Conservation (phyloP, 1,140 invertebrate species). For the Ooceraea biroi region DNA sequence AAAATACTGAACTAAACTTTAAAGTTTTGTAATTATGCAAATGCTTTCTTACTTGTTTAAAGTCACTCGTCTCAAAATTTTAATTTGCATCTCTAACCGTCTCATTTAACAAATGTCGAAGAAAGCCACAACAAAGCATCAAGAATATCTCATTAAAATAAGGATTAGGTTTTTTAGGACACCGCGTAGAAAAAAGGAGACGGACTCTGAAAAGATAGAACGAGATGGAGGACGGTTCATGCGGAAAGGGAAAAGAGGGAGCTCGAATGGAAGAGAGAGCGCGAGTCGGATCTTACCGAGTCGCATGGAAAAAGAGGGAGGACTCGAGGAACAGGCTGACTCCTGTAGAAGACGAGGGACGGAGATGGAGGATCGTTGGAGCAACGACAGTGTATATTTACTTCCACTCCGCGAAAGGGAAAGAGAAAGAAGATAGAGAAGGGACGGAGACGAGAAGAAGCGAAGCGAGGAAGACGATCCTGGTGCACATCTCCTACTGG, state of each 20-base stretch:
- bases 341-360: slow-evolving; percentile 15
- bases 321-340: slow-evolving; percentile 18
- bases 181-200: slow-evolving; percentile 20
- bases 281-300: not conserved
- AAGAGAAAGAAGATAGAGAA: slow-evolving; percentile 17
- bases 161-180: not conserved
- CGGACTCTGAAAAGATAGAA: slow-evolving; percentile 7
- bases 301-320: slow-evolving; percentile 32
- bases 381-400: slow-evolving; percentile 53
- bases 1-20: not conserved
- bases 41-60: not conserved
- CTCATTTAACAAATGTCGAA: not conserved
- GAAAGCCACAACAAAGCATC: not conserved
- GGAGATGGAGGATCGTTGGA: slow-evolving; percentile 49
- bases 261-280: slow-evolving; percentile 24
- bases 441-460: slow-evolving; percentile 9
- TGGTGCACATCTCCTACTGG: slow-evolving; percentile 38
- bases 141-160: not conserved
- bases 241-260: slow-evolving; percentile 40
- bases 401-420: slow-evolving; percentile 23
- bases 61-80: not conserved
- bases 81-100: not conserved
- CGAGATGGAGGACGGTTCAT: slow-evolving; percentile 2
- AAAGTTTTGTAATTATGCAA: no score
- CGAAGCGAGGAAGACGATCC: slow-evolving; percentile 54